Evolutionary conservation across 2,888 invertebrate genomes (phyloP).

Genomic region (Amiota minor): DNA sequence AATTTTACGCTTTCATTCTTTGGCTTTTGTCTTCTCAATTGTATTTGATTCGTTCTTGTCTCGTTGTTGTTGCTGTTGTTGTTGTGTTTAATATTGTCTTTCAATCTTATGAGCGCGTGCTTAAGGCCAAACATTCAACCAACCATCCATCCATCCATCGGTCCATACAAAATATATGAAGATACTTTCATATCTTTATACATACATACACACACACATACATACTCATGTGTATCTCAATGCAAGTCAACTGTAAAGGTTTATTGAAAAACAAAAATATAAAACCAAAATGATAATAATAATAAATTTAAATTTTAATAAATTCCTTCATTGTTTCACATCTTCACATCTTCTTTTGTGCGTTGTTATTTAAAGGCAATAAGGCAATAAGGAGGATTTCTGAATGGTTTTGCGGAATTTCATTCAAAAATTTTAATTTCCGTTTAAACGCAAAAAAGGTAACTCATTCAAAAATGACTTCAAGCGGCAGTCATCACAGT

Average conservation of each 20-base stretch:
- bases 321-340: conserved; percentile 44
- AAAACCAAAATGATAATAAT: conserved; percentile 33
- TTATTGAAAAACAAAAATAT: too few species aligned
- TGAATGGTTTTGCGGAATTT: conserved; percentile 16
- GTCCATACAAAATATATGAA: too few species aligned
- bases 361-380: neutral
- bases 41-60: conserved; percentile 57
- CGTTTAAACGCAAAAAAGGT: neutral
- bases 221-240: too few species aligned
- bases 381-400: neutral
- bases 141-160: too few species aligned
- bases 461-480: neutral
- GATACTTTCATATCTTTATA: too few species aligned
- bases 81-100: too few species aligned
- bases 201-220: too few species aligned
- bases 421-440: conserved; percentile 15
- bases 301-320: conserved; percentile 70
- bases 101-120: conserved; percentile 45
- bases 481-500: too few species aligned
- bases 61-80: conserved; percentile 60
- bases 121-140: conserved; percentile 58
- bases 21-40: neutral
- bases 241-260: too few species aligned
- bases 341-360: neutral
- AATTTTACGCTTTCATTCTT: conserved; percentile 60